These are phyloP conservation scores for Aratinga solstitialis DNA, from an alignment of 2,797 vertebrate genomes.

Conservation along the genomic window DNA sequence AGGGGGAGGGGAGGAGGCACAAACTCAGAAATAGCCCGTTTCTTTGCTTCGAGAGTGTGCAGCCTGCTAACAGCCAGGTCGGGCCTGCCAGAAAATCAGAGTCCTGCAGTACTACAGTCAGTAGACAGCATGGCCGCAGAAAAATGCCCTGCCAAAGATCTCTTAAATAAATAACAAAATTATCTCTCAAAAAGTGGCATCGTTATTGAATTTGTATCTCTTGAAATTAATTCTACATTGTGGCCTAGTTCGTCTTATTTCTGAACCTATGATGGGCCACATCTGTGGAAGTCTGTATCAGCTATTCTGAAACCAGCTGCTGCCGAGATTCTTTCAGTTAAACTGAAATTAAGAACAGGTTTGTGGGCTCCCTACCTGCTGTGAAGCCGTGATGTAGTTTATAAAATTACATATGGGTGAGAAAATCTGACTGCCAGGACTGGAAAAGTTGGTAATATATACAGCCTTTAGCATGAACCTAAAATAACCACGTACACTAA, in stretches of 20 bases:
- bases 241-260: slow-evolving; percentile 54
- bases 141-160: slow-evolving; percentile 4
- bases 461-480: neutral
- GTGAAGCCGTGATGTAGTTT: slow-evolving; percentile 65
- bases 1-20: slow-evolving; percentile 14
- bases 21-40: slow-evolving; percentile 39
- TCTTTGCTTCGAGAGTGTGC: neutral
- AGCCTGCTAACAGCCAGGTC: neutral
- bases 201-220: slow-evolving; percentile 60
- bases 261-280: slow-evolving; percentile 59
- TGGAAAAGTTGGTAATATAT: neutral
- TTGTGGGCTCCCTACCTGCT: slow-evolving; percentile 73
- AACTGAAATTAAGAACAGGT: slow-evolving; percentile 76
- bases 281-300: slow-evolving; percentile 68
- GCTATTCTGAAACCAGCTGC: slow-evolving; percentile 72
- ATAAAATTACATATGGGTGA: slow-evolving; percentile 54
- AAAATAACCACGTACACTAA: neutral
- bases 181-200: neutral
- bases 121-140: neutral
- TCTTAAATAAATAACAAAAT: neutral
- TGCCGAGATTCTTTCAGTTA: slow-evolving; percentile 65
- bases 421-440: slow-evolving; percentile 28
- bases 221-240: slow-evolving; percentile 50
- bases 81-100: neutral
- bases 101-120: neutral